Base-by-base conservation (phyloP, 2,113 vertebrate species). In the Rhipidura dahli region DNA sequence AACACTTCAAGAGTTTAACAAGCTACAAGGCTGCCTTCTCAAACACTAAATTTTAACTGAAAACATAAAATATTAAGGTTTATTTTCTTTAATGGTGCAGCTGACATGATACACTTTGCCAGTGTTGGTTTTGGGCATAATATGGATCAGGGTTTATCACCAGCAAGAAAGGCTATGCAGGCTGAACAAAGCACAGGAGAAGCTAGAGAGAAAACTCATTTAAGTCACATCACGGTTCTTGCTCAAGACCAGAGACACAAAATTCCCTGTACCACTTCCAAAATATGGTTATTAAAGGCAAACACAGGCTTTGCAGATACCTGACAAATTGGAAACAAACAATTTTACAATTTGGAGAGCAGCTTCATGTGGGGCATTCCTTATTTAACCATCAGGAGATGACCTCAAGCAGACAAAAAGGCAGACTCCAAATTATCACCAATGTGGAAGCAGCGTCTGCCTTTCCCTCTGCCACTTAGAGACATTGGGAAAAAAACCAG, bases 11-110 rank as follows among this genome's bases (percentile, higher is more conserved):
- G 51, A 89, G 24, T 27, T 83, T 93, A 96, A 97, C n/a, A 21
- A 97, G 84, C 64, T 95, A 51, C 51, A 80, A 96, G 71, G 6
- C 51, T 96, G 91, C 94, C 22, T 87, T 82, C 94, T 90, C n/a
- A 93, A 45, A 61, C 83, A 90, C 94, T 95, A 53, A 91, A 93
- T 71, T 94, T 92, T 54, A 31, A 93, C 26, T 69, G 56, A 96
- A 94, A 94, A 6, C 24, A 57, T 47, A 45, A 95, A 95, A 87
- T 79, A 90, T 44, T 84, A 71, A 83, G 22, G 8, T 51, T 91
- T 78, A 6, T 68, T 92, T 96, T 85, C 49, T 94, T 96, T 72
- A 90, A 68, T 75, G 69, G 61, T 66, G 18, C 68, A 68, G 68
- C 54, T 94, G 71, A 92, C 26, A 9, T 23, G 28, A 68, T 26